phyloP scores from a whole-genome alignment of 1,140 invertebrate genomes.

The Aradophagus sp. region DNA sequence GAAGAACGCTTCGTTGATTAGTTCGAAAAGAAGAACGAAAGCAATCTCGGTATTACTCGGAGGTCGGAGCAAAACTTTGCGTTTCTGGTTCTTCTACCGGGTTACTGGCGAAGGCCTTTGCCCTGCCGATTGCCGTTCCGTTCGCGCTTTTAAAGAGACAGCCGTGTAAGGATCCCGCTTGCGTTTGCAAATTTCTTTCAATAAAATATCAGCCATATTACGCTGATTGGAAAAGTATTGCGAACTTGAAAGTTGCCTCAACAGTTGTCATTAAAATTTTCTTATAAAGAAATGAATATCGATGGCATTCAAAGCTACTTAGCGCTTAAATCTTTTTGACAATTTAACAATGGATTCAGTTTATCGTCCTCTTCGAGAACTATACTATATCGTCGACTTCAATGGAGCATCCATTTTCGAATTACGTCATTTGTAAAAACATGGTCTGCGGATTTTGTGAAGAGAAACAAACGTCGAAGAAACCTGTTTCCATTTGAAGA shows the following conservation, averaged over 20 bases:
- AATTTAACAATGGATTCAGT: background rate
- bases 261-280: constrained; percentile 25
- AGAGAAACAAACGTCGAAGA: too few relatives aligned
- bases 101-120: constrained; percentile 53
- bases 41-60: constrained; percentile 61
- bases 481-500: too few relatives aligned
- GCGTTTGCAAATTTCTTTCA: constrained; percentile 52
- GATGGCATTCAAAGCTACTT: too few relatives aligned
- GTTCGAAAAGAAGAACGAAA: constrained; percentile 62
- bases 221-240: constrained; percentile 44
- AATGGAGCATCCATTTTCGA: too few relatives aligned
- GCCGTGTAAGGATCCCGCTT: constrained; percentile 22
- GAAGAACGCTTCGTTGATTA: constrained; percentile 48
- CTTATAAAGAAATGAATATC: background rate
- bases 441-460: too few relatives aligned
- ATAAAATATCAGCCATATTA: constrained; percentile 52
- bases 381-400: too few relatives aligned
- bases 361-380: background rate
- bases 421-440: too few relatives aligned
- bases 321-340: too few relatives aligned
- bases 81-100: constrained; percentile 35
- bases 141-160: constrained; percentile 52
- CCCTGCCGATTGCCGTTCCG: constrained; percentile 51
- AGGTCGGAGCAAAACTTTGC: constrained; percentile 54
- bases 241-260: constrained; percentile 16